Conservation (phyloP, 2,797 vertebrate species). For the Phrynocephalus guinanensis region DNA sequence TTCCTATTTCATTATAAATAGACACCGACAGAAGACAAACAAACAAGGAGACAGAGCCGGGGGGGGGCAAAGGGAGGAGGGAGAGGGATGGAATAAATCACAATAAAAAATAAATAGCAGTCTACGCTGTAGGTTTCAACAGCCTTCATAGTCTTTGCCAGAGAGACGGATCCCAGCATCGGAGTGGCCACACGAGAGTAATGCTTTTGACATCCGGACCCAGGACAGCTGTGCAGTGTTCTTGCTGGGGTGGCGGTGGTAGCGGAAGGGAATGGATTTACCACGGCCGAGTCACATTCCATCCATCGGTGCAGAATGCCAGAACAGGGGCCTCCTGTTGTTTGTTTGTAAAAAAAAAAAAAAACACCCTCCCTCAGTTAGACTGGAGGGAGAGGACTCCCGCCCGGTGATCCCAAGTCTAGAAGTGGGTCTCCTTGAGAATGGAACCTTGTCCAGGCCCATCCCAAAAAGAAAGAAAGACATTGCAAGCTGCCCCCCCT, state of each 20-base stretch:
- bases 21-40: constrained; percentile 24
- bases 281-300: not conserved
- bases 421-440: not conserved
- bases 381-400: not conserved
- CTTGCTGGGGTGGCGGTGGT: too few relatives aligned
- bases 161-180: not conserved
- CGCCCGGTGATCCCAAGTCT: not conserved
- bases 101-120: constrained; percentile 53
- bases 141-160: constrained; percentile 3
- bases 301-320: not conserved
- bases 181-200: not conserved
- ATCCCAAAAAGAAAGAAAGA: not conserved
- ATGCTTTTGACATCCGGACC: too few relatives aligned
- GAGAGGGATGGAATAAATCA: not conserved
- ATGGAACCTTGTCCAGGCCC: not conserved
- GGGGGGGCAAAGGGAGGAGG: not conserved
- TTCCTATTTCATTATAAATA: constrained; percentile 36
- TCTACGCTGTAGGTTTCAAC: not conserved
- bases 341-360: not conserved
- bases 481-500: not conserved
- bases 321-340: not conserved
- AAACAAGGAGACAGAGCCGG: not conserved
- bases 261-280: not conserved
- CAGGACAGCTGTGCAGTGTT: not conserved
- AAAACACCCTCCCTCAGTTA: not conserved